These are phyloP conservation scores for Melipona bicolor DNA, from an alignment of 2,888 invertebrate genomes.

Conservation along the genomic window DNA sequence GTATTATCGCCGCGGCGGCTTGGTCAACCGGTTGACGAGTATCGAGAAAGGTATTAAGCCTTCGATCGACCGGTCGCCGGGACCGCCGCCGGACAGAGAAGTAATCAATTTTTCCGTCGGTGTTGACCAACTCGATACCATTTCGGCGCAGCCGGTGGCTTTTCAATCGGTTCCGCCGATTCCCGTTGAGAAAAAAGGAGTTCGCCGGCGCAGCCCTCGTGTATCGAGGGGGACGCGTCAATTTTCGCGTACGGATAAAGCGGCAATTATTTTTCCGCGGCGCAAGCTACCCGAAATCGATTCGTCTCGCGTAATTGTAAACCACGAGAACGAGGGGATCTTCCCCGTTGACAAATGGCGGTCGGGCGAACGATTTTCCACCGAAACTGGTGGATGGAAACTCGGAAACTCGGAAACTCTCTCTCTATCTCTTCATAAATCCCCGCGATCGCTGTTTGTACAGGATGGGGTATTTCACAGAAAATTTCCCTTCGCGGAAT, in stretches of 20 bases:
- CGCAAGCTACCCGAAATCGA: slow-evolving; percentile 29
- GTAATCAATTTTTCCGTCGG: slow-evolving; percentile 52
- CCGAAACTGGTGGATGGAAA: background rate
- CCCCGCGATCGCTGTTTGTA: background rate
- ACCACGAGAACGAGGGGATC: slow-evolving; percentile 36
- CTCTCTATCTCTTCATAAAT: background rate
- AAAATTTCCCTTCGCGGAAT: slow-evolving; percentile 54
- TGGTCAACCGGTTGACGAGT: slow-evolving; percentile 46
- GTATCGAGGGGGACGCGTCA: slow-evolving; percentile 15
- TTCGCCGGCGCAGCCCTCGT: no score
- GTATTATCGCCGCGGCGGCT: slow-evolving; percentile 48
- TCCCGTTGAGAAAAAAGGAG: background rate
- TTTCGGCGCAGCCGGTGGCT: slow-evolving; percentile 19
- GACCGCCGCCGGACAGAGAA: slow-evolving; percentile 35
- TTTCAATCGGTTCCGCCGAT: slow-evolving; percentile 13
- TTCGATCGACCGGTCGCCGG: slow-evolving; percentile 10
- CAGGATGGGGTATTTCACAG: background rate
- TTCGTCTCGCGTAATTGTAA: slow-evolving; percentile 50
- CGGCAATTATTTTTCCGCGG: slow-evolving; percentile 51
- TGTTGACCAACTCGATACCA: slow-evolving; percentile 40
- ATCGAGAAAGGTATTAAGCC: slow-evolving; percentile 61
- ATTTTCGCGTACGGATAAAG: slow-evolving; percentile 45
- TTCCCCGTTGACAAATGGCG: slow-evolving; percentile 50
- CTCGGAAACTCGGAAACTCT: no score
- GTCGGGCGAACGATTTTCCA: background rate